Conservation (phyloP, 1,140 invertebrate species). For the Saccostrea cuccullata region DNA sequence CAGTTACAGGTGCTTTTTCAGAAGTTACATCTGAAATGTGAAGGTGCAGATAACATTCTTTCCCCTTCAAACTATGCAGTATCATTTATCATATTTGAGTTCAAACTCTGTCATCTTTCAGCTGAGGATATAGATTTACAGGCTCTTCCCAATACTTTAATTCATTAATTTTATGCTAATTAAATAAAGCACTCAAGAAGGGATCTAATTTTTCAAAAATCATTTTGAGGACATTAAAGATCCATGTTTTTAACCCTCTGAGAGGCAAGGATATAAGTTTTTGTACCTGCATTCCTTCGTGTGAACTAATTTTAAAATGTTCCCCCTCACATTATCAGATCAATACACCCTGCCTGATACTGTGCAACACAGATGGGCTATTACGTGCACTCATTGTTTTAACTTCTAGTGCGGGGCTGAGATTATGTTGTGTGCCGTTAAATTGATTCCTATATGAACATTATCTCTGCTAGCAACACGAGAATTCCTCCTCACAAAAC, state of each 20-base stretch:
- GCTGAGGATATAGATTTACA: too few relatives aligned
- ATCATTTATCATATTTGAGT: too few relatives aligned
- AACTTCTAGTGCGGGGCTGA: slow-evolving; percentile 13
- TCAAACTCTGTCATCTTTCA: too few relatives aligned
- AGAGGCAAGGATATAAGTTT: neutral
- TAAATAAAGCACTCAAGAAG: too few relatives aligned
- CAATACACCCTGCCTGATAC: neutral
- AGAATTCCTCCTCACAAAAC: slow-evolving; percentile 27
- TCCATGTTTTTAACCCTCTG: neutral
- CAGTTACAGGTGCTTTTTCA: too few relatives aligned
- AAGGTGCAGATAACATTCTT: too few relatives aligned
- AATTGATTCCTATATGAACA: slow-evolving; percentile 32
- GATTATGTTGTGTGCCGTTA: neutral
- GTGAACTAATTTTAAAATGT: neutral
- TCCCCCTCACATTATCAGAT: neutral
- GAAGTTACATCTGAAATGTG: too few relatives aligned
- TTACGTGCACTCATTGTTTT: slow-evolving; percentile 33
- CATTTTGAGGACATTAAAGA: neutral
- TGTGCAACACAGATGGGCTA: slow-evolving; percentile 10
- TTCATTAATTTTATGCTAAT: too few relatives aligned
- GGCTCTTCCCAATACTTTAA: too few relatives aligned
- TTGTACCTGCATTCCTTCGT: neutral
- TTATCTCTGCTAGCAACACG: slow-evolving; percentile 34
- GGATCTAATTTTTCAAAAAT: neutral
- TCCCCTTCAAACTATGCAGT: too few relatives aligned